Percentiles rank a stretch among this genome's conserved stretches.
phyloP scores from a whole-genome alignment of 2,797 vertebrate genomes.

The Muraenolepis orangiensis region DNA sequence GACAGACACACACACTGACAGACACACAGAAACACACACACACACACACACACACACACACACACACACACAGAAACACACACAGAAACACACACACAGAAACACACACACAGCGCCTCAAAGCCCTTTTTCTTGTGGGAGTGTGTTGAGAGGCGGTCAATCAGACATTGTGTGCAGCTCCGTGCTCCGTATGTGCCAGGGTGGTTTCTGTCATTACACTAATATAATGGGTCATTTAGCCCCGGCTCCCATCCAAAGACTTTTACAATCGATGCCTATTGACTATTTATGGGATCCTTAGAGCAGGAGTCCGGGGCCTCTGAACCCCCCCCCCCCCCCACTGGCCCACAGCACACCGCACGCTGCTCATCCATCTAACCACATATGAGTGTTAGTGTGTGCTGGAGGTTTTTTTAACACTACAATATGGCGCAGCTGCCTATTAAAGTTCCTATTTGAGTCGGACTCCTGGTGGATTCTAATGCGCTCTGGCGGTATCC shows the following conservation, averaged over 20 bases:
- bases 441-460: conserved; percentile 30
- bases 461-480: conserved; percentile 29
- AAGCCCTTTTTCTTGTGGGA: not conserved
- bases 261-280: conserved; percentile 61
- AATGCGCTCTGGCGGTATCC: conserved; percentile 15
- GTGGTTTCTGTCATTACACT: conserved; percentile 64
- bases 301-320: conserved; percentile 43
- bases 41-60: conserved; percentile 13
- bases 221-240: conserved; percentile 61
- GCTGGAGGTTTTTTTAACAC: conserved; percentile 28
- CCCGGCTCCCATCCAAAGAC: conserved; percentile 50
- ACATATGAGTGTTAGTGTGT: conserved; percentile 46
- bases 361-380: conserved; percentile 47
- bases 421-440: conserved; percentile 36
- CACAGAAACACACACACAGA: not conserved
- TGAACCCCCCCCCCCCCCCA: conserved; percentile 47
- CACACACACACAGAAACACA: too few relatives aligned
- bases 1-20: too few relatives aligned
- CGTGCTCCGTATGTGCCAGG: conserved; percentile 52
- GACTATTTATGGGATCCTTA: conserved; percentile 66
- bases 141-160: conserved; percentile 42
- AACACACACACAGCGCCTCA: not conserved
- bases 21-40: conserved; percentile 36
- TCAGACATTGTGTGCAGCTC: conserved; percentile 54
- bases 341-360: conserved; percentile 46